Conservation (phyloP, 1,140 invertebrate species). For the Uloborus diversus region DNA sequence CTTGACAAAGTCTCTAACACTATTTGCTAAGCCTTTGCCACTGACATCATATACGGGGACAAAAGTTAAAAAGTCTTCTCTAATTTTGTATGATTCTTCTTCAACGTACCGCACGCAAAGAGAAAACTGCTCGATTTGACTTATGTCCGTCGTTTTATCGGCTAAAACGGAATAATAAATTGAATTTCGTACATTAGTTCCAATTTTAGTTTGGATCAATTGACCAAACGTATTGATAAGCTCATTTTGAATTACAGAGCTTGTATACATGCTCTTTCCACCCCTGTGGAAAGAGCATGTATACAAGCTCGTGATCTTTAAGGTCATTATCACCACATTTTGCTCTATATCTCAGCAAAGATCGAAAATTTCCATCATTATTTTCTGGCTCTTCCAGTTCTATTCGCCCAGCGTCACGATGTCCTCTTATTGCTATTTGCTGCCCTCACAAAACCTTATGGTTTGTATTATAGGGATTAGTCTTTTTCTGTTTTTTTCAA, state of each 20-base stretch:
- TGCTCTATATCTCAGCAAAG: not conserved
- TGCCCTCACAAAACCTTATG: not conserved
- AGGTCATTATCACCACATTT: not conserved
- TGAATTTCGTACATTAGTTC: not conserved
- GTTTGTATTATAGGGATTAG: not conserved
- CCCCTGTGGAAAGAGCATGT: no score
- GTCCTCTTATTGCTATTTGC: not conserved
- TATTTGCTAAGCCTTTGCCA: not conserved
- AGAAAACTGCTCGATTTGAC: not conserved
- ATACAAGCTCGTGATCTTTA: no score
- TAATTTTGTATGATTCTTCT: not conserved
- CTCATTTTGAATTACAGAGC: slow-evolving; percentile 2
- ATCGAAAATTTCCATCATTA: not conserved
- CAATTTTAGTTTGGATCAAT: not conserved
- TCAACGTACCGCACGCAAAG: not conserved
- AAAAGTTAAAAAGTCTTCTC: slow-evolving; percentile 3
- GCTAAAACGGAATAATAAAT: not conserved
- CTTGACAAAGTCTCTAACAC: not conserved
- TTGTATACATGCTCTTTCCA: not conserved
- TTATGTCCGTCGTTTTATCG: not conserved
- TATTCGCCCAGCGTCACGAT: not conserved
- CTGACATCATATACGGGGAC: not conserved
- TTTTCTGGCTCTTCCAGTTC: not conserved
- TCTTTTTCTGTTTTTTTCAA: not conserved
- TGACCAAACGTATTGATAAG: not conserved